Base-by-base conservation (phyloP, 2,797 vertebrate genomes). In the Lacerta agilis region DNA sequence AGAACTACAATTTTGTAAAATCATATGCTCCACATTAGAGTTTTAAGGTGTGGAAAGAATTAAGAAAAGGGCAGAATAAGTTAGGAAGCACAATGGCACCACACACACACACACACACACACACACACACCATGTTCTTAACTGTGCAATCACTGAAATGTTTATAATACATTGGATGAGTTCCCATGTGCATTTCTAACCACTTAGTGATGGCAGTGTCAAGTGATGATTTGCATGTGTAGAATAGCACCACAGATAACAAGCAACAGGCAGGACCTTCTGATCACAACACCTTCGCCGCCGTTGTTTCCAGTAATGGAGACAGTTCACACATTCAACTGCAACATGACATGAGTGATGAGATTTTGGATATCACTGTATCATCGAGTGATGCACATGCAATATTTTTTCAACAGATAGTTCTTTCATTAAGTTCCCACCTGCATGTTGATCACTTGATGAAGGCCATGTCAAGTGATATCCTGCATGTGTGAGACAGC, bases 1-100 rank as follows among this genome's bases (percentile, higher is more conserved):
- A 77, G 88, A 72, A 91, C 92, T 79, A 89, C 43, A 55, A 58
- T 89, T 89, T 87, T 66, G 86, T 91, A 89, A 38, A 25, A 5
- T 1, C 45, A 87, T 58, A 8, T 88, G 80, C 25, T 87, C 58
- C 9, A 18, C 15, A 55, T 83, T 88, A 72, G 67, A 29, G 66
- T 71, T 72, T 84, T n/a, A 79, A 79, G 29, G 67, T 84, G 45
- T 79, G 76, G 36, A 64, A 88, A 64, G 17, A 58, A 88, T 88
- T 84, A 88, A 84, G 36, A 25, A 61, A 69, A n/a, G 33, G 36
- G 64, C 72, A 77, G 33, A 77, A 69, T 8, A 58, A 9, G 3
- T 25, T 72, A 61, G 58, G 33, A 66, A 38, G 33, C 11, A 67
- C 25, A 75, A n/a, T 72, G 66, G 29, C 67, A 88, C 20, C 23